Conservation (phyloP, 64 coral and sea anemone genomes). For the Acropora tenuis region DNA sequence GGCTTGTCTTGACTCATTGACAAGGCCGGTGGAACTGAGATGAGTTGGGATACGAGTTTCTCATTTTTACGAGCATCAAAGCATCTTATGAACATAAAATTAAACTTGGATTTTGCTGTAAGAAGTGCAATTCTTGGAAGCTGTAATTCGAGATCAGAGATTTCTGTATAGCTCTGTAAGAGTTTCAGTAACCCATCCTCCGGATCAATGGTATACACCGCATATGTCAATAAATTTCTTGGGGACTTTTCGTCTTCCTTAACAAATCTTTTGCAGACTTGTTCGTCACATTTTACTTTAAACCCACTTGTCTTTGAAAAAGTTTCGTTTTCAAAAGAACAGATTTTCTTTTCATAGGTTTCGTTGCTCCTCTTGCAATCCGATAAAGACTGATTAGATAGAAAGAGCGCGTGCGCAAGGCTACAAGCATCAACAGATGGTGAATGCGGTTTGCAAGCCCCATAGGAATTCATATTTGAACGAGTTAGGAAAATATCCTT, state of each 20-base stretch:
- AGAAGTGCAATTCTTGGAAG: conserved; percentile 31
- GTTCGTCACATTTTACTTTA: conserved; percentile 40
- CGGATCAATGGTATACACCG: conserved; percentile 56
- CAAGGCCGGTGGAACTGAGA: conserved; percentile 50
- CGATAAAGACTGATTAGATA: background rate
- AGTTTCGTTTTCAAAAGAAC: background rate
- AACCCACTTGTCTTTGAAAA: background rate
- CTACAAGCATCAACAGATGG: conserved; percentile 41
- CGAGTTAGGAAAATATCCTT: background rate
- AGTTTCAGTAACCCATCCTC: conserved; percentile 32
- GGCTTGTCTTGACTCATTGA: conserved; percentile 4
- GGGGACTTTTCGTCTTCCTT: background rate
- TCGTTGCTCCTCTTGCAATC: background rate
- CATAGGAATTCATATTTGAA: conserved; percentile 41
- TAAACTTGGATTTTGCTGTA: conserved; percentile 20
- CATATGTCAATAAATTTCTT: conserved; percentile 15
- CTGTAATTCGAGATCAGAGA: conserved; percentile 59
- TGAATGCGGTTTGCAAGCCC: conserved; percentile 60
- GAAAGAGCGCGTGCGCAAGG: conserved; percentile 57
- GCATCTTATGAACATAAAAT: conserved; percentile 82
- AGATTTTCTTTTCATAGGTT: conserved; percentile 31
- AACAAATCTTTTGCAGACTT: conserved; percentile 21
- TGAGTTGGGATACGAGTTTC: conserved; percentile 64
- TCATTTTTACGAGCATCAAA: background rate
- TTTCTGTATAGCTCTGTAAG: conserved; percentile 23